These are phyloP conservation scores for Eumaeus atala DNA, from an alignment of 1,140 invertebrate species.

Conservation along the genomic window DNA sequence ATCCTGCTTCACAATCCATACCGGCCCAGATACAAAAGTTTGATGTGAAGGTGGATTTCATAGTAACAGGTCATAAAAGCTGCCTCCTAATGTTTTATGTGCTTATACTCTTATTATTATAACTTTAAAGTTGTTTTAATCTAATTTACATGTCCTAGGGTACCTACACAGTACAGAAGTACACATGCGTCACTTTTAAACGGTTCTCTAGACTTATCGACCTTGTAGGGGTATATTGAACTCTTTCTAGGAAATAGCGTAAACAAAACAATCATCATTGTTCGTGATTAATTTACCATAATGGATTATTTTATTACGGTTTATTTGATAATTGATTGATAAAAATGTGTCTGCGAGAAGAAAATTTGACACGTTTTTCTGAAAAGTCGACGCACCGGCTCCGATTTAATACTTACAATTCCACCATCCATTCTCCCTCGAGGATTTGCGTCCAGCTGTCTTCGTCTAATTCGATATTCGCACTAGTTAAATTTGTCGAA, in stretches of 20 bases:
- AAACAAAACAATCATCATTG: background rate
- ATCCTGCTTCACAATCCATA: no score
- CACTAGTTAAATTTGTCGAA: slow-evolving; percentile 48
- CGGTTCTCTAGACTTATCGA: background rate
- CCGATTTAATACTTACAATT: slow-evolving; percentile 71
- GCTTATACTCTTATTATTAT: no score
- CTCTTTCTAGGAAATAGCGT: slow-evolving; percentile 24
- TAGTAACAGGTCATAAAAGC: no score
- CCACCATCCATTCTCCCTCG: slow-evolving; percentile 67
- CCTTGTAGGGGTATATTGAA: slow-evolving; percentile 32
- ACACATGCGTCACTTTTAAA: background rate
- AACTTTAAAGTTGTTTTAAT: no score
- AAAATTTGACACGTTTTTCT: slow-evolving; percentile 52
- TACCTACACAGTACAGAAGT: background rate
- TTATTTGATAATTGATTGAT: background rate
- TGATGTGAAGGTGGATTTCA: no score
- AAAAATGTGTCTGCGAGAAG: slow-evolving; percentile 11
- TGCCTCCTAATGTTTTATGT: no score
- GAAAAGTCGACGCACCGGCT: slow-evolving; percentile 38
- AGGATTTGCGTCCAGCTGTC: slow-evolving; percentile 63
- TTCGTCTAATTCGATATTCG: slow-evolving; percentile 58
- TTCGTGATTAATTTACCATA: background rate
- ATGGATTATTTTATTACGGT: background rate
- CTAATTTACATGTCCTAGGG: no score
- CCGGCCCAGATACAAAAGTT: no score